Percentiles rank a stretch among this genome's conserved stretches.
Conservation (phyloP, 2,888 invertebrate species). For the Chrysodeixis includens region DNA sequence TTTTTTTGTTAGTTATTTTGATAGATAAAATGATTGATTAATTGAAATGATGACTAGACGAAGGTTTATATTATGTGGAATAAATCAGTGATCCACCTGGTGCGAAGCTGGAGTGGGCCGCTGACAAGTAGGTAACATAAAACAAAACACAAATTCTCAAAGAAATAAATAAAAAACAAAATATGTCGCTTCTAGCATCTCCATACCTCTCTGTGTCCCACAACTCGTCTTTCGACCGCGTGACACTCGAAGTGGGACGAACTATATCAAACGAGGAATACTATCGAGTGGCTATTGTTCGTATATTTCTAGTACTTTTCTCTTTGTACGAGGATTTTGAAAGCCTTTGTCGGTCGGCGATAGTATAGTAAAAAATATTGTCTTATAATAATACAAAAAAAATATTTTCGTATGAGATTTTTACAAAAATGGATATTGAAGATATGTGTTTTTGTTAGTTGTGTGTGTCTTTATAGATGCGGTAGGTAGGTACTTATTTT, state of each 20-base stretch:
- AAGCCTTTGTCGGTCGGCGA: background rate
- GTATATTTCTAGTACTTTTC: slow-evolving; percentile 1
- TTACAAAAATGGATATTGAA: too few species aligned
- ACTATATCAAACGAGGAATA: slow-evolving; percentile 20
- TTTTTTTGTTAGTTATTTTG: too few species aligned
- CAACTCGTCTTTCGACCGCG: slow-evolving; percentile 28
- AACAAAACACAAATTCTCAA: too few species aligned
- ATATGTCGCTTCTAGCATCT: slow-evolving; percentile 27
- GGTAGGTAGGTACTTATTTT: too few species aligned
- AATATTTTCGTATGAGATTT: background rate
- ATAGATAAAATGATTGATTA: too few species aligned
- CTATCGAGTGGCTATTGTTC: background rate
- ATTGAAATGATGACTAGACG: too few species aligned
- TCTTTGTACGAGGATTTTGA: background rate
- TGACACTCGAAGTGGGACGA: slow-evolving; percentile 42
- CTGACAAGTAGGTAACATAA: too few species aligned
- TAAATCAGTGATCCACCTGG: too few species aligned
- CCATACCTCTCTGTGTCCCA: slow-evolving; percentile 9
- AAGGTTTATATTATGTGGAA: too few species aligned
- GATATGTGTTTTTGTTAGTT: background rate
- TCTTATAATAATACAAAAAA: background rate
- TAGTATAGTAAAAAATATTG: too few species aligned
- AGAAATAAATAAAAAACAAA: background rate
- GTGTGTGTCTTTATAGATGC: background rate
- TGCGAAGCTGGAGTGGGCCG: too few species aligned